Conservation (phyloP, 1,140 invertebrate genomes). For the Tetragnatha versicolor region DNA sequence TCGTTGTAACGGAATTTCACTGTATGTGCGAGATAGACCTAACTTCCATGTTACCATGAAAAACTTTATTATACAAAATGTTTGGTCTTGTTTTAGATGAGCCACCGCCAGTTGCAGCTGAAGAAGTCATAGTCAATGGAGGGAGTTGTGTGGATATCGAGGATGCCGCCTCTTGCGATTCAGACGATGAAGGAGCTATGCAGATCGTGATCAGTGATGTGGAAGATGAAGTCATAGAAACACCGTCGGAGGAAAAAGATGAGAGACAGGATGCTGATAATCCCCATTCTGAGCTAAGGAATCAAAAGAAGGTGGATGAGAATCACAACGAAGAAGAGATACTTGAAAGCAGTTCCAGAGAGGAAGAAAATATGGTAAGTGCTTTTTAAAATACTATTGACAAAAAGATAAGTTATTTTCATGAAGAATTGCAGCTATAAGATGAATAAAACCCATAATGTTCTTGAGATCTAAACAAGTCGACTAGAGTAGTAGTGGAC, state of each 20-base stretch:
- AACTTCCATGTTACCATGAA: too few species aligned
- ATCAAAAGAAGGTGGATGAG: slow-evolving; percentile 29
- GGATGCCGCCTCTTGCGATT: neutral
- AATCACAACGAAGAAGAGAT: slow-evolving; percentile 13
- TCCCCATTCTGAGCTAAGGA: slow-evolving; percentile 10
- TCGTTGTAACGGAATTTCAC: too few species aligned
- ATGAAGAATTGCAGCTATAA: too few species aligned
- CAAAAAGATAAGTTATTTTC: too few species aligned
- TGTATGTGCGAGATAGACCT: too few species aligned
- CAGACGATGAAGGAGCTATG: slow-evolving; percentile 10
- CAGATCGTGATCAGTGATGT: neutral
- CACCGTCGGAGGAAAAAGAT: neutral
- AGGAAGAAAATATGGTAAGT: slow-evolving; percentile 18
- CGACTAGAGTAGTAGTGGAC: too few species aligned
- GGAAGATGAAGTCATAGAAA: neutral
- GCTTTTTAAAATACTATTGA: neutral
- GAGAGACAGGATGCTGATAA: neutral
- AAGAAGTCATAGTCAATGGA: neutral
- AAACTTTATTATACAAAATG: too few species aligned
- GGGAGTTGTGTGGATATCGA: neutral
- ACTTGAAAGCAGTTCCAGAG: neutral
- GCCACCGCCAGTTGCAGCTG: neutral
- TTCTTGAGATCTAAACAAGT: too few species aligned
- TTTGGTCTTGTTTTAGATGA: neutral
- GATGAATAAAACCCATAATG: too few species aligned